Percentiles rank a stretch among this genome's conserved stretches.
Evolutionary conservation across 2,113 vertebrate species (phyloP).

Genomic region (Ailuropoda melanoleuca): DNA sequence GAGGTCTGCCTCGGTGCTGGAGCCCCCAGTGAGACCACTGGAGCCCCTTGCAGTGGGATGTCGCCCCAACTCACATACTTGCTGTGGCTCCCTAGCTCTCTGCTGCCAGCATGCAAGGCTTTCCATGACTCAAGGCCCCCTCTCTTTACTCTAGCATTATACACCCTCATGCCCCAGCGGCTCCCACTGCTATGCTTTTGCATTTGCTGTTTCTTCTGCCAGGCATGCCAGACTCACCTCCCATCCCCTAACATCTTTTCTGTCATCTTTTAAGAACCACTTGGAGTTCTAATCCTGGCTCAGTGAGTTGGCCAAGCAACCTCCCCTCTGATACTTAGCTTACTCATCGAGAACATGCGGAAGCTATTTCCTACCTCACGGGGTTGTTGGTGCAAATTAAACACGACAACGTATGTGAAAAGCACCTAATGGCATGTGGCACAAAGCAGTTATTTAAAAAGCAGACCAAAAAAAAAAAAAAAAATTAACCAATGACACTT

Average conservation of each 20-base stretch:
- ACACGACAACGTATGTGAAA: not conserved
- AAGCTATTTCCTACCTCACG: slow-evolving; percentile 32
- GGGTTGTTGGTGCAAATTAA: not conserved
- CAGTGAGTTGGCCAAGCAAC: not conserved
- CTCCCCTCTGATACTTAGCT: not conserved
- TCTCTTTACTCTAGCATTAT: not conserved
- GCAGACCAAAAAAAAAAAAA: not conserved
- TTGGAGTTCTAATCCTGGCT: slow-evolving; percentile 2
- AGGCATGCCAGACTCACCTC: not conserved
- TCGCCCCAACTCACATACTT: not conserved
- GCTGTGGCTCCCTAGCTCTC: not conserved
- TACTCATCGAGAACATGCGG: not conserved
- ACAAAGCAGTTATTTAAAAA: slow-evolving; percentile 3
- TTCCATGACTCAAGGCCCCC: not conserved
- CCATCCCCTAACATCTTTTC: not conserved
- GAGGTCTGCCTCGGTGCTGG: not conserved
- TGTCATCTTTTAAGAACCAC: not conserved
- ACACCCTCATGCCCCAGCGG: too few relatives aligned
- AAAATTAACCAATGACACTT: not conserved
- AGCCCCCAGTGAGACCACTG: not conserved
- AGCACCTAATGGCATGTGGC: not conserved
- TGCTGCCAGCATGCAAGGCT: not conserved
- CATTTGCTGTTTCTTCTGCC: not conserved
- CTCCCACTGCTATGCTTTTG: not conserved
- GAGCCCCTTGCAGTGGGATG: not conserved